Conservation (phyloP, 2,888 invertebrate genomes). For the Nomada goodeniana region DNA sequence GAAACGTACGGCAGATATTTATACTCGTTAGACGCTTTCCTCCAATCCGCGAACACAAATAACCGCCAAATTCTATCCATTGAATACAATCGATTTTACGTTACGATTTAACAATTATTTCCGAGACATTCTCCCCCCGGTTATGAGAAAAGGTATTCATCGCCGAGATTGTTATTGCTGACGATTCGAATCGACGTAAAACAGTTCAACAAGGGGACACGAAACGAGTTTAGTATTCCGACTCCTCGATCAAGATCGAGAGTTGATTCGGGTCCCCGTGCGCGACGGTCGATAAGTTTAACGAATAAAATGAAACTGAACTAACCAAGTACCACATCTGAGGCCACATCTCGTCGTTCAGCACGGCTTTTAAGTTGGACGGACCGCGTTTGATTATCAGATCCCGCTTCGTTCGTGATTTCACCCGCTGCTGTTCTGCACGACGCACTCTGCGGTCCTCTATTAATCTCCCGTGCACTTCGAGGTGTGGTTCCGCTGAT, state of each 20-base stretch:
- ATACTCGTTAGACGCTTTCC: not conserved
- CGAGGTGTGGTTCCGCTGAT: conserved; percentile 89
- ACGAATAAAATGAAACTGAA: not conserved
- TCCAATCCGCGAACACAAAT: not conserved
- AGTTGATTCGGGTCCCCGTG: not conserved
- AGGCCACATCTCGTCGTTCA: conserved; percentile 96
- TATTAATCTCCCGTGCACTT: conserved; percentile 89
- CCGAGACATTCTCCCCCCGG: too few species aligned
- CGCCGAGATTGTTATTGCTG: too few species aligned
- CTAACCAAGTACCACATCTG: conserved; percentile 99
- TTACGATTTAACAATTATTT: too few species aligned
- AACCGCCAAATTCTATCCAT: too few species aligned
- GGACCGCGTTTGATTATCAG: conserved; percentile 84
- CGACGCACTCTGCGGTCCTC: conserved; percentile 92
- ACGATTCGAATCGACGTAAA: too few species aligned
- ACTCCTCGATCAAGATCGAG: too few species aligned
- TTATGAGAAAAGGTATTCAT: too few species aligned
- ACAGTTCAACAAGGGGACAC: too few species aligned
- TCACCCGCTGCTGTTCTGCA: conserved; percentile 93
- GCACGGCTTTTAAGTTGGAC: conserved; percentile 79
- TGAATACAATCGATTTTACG: too few species aligned
- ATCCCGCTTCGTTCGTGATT: conserved; percentile 93
- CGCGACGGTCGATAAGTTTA: not conserved
- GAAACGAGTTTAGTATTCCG: too few species aligned
- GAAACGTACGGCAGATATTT: conserved; percentile 72